A percentile compares a stretch with the other conserved stretches of the same genome.
Conservation (phyloP, 1,140 invertebrate species). For the Spodoptera litura region DNA sequence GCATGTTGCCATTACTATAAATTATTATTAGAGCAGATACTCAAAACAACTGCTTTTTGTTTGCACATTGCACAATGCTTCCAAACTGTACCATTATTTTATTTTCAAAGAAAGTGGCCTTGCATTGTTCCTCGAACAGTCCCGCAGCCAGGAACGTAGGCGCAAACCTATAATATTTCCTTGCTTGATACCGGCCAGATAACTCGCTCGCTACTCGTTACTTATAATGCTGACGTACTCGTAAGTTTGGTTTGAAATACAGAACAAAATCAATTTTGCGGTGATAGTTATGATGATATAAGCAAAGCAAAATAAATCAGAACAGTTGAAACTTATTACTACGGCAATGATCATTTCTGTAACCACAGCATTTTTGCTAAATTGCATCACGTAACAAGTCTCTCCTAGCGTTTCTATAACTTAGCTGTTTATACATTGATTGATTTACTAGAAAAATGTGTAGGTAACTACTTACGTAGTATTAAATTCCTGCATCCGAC, state of each 20-base stretch:
- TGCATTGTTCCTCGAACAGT: constrained; percentile 62
- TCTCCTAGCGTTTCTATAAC: constrained; percentile 48
- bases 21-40: not conserved
- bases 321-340: constrained; percentile 48
- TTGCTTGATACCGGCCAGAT: constrained; percentile 51
- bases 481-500: constrained; percentile 56
- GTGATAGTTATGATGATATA: constrained; percentile 13
- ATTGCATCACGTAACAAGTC: constrained; percentile 43
- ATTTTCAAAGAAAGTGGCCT: constrained; percentile 48
- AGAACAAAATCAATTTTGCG: constrained; percentile 47
- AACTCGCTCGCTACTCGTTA: constrained; percentile 49
- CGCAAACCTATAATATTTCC: constrained; percentile 55
- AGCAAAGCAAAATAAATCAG: constrained; percentile 45
- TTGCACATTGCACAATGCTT: not conserved
- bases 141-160: constrained; percentile 52
- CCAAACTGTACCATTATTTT: constrained; percentile 23
- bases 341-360: constrained; percentile 46
- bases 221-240: constrained; percentile 34
- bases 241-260: constrained; percentile 27
- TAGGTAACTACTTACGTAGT: constrained; percentile 14
- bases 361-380: constrained; percentile 46
- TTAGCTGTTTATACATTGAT: constrained; percentile 32
- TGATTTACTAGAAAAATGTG: constrained; percentile 18
- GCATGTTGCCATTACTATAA: not conserved
- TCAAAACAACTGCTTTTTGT: not conserved